phyloP scores from a whole-genome alignment of 2,797 vertebrate species.

The Sebastes vulpes region DNA sequence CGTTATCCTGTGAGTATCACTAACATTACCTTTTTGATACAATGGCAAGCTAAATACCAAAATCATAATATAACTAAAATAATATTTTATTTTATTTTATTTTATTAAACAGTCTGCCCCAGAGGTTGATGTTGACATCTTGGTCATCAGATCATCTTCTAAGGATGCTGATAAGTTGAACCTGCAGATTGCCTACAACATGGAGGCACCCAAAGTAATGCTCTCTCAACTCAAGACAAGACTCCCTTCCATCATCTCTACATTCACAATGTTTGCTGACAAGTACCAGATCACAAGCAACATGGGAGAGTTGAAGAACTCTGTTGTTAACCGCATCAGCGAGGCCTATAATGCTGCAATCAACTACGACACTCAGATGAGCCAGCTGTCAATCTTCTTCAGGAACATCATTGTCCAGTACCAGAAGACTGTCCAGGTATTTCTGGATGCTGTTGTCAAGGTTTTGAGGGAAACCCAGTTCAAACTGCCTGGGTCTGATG shows the following conservation, averaged over 20 bases:
- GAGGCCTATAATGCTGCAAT: conserved; percentile 70
- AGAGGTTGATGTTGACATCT: conserved; percentile 86
- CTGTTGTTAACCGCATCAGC: conserved; percentile 69
- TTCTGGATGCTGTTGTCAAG: conserved; percentile 83
- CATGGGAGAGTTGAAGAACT: conserved; percentile 76
- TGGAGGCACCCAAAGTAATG: conserved; percentile 80
- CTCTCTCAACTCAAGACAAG: conserved; percentile 82
- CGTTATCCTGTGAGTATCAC: conserved; percentile 85
- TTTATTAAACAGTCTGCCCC: conserved; percentile 83
- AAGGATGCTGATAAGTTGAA: conserved; percentile 74
- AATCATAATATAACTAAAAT: background rate
- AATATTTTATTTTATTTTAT: background rate
- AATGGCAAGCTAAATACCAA: background rate
- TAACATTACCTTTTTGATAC: background rate
- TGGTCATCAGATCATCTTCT: conserved; percentile 79
- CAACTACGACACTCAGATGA: conserved; percentile 72
- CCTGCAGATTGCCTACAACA: conserved; percentile 86
- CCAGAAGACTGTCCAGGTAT: conserved; percentile 58
- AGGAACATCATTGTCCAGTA: conserved; percentile 70
- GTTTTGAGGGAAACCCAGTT: conserved; percentile 87
- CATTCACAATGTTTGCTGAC: conserved; percentile 76
- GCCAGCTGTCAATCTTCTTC: conserved; percentile 79
- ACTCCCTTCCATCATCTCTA: conserved; percentile 79
- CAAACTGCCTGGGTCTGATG: conserved; percentile 83
- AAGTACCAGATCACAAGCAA: conserved; percentile 83